Base-by-base conservation (phyloP, 1,140 invertebrate species). In the Tenebrio molitor region DNA sequence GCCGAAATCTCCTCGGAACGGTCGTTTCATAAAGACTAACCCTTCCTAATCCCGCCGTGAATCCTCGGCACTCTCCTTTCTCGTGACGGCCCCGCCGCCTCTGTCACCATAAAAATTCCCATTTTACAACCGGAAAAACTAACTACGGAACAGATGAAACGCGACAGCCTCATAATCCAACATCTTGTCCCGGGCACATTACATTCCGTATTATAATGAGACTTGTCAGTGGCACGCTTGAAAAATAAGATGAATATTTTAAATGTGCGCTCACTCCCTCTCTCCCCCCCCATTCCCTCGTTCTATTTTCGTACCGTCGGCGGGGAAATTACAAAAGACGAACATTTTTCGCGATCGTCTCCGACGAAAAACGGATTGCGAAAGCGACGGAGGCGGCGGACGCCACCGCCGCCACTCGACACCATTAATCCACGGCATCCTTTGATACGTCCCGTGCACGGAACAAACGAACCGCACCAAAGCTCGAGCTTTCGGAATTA, bases 191-290 rank as follows among this genome's bases (percentile, higher is more conserved):
- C 29, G 50, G 21, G 50, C 50, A 29, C 50, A 58, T 58, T 58
- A 58, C 50, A 58, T 58, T 29, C 23, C 5, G 50, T 58, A 58
- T 58, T 19, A 58, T 58, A 58, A 58, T 58, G 23, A 58, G 50
- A 58, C 8, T 58, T 58, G 50, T 58, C 50, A 58, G 69, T 64
- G 41, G 69, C 41, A 53, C 46, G 36, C 63, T 53, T 69, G 67
- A 73, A 73, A 73, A 73, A 73, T 63, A 67, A 39, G 36, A 73
- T 73, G 72, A 69, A 73, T 73, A 73, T 69, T 73, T 73, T 70
- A 73, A 46, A 66, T 5, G 50, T 33, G 29, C 46, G 10, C 50
- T 29, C 21, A 12, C 8, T 7, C 10, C 2, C 23, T 39, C 36
- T 12, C 3, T 2, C n/a, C 12, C 36, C 6, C 5, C 7, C 12